phyloP scores from a whole-genome alignment of 2,797 vertebrate species.

The Acanthiza pusilla region DNA sequence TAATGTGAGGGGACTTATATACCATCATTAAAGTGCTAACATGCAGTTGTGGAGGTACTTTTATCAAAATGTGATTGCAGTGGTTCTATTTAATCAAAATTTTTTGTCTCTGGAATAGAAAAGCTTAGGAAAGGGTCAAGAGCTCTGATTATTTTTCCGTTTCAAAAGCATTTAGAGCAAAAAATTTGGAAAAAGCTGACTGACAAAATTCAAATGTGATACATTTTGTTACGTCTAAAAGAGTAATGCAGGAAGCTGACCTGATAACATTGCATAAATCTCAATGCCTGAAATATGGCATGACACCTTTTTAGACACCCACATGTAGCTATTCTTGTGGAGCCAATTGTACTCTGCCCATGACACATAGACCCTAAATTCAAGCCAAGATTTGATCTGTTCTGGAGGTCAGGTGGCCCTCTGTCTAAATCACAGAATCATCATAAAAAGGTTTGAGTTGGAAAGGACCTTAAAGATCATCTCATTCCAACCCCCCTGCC shows the following conservation, averaged over 20 bases:
- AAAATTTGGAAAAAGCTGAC: background rate
- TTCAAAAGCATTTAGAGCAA: background rate
- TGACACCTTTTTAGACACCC: background rate
- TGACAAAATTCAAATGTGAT: background rate
- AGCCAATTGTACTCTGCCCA: rapidly evolving
- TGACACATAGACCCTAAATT: background rate
- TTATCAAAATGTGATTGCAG: background rate
- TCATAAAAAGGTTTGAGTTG: background rate
- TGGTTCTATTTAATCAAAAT: background rate
- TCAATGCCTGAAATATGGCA: background rate
- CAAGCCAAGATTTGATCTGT: background rate
- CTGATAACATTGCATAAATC: background rate
- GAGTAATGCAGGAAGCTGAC: background rate
- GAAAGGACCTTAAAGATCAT: background rate
- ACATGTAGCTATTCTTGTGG: background rate
- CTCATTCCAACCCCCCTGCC: background rate
- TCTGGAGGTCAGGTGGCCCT: background rate
- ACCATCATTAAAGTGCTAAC: background rate
- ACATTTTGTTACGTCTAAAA: background rate
- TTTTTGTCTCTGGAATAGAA: background rate
- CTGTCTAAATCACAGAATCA: background rate
- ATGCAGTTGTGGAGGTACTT: background rate
- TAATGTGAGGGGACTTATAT: background rate
- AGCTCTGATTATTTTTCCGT: background rate
- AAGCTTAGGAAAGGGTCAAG: background rate